A percentile compares a stretch with the other conserved stretches of the same genome.
These are phyloP conservation scores for Donacobius atricapilla DNA, from an alignment of 2,113 vertebrate species.

Conservation along the genomic window DNA sequence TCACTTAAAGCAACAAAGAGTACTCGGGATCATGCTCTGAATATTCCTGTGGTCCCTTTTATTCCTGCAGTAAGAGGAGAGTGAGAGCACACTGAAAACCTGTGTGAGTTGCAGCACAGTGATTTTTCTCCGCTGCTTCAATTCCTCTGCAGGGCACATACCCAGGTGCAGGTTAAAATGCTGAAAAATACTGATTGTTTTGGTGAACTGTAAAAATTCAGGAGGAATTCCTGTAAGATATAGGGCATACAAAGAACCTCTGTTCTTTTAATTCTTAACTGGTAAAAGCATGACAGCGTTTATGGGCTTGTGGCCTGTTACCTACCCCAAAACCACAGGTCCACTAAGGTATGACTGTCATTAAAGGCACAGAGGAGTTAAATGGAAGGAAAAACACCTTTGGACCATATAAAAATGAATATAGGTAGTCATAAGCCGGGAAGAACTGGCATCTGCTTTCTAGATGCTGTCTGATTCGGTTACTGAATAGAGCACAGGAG, in stretches of 20 bases:
- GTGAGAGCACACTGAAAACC: not conserved
- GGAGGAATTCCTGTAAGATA: not conserved
- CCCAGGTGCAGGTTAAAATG: not conserved
- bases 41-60: not conserved
- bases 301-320: not conserved
- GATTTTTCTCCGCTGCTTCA: not conserved
- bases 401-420: not conserved
- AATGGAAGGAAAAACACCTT: not conserved
- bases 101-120: not conserved
- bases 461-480: not conserved
- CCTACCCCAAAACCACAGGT: not conserved
- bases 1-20: not conserved
- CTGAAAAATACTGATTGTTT: not conserved
- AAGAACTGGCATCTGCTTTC: not conserved
- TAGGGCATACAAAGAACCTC: not conserved
- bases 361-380: not conserved
- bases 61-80: not conserved
- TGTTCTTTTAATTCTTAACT: not conserved
- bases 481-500: not conserved
- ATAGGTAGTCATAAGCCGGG: accelerated
- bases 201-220: not conserved
- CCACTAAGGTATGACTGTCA: not conserved
- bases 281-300: not conserved
- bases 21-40: not conserved
- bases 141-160: not conserved